Evolutionary conservation across 2,888 invertebrate genomes (phyloP).

Genomic region (Nomada ferruginata): DNA sequence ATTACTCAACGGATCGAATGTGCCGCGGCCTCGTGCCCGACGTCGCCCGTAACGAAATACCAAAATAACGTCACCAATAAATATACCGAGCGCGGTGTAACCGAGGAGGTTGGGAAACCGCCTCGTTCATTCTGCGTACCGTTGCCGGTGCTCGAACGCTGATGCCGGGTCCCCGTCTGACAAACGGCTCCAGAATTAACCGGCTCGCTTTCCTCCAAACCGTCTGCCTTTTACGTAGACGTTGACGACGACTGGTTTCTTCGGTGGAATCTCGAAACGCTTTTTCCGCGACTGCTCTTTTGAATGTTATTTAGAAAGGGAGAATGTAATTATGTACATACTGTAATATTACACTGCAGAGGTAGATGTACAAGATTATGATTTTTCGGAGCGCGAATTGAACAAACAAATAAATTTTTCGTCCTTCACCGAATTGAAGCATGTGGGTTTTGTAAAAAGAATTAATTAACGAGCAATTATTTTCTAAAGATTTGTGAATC

Average conservation of each 20-base stretch:
- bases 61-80: constrained; percentile 84
- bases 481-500: too few relatives aligned
- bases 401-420: too few relatives aligned
- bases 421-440: too few relatives aligned
- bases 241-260: neutral
- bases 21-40: constrained; percentile 78
- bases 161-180: constrained; percentile 68
- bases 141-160: constrained; percentile 49
- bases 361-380: too few relatives aligned
- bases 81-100: constrained; percentile 75
- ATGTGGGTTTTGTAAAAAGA: neutral
- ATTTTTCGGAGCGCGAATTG: too few relatives aligned
- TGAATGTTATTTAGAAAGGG: too few relatives aligned
- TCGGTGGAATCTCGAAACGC: neutral
- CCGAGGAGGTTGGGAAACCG: constrained; percentile 57
- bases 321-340: too few relatives aligned
- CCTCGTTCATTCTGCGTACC: constrained; percentile 55
- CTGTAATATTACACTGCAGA: too few relatives aligned
- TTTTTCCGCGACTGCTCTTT: neutral
- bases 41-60: constrained; percentile 82
- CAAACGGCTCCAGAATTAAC: constrained; percentile 83
- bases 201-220: constrained; percentile 71
- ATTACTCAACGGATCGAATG: constrained; percentile 84
- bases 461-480: neutral
- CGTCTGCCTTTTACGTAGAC: constrained; percentile 33